Conservation (phyloP, 2,113 vertebrate genomes). For the Scortum barcoo region DNA sequence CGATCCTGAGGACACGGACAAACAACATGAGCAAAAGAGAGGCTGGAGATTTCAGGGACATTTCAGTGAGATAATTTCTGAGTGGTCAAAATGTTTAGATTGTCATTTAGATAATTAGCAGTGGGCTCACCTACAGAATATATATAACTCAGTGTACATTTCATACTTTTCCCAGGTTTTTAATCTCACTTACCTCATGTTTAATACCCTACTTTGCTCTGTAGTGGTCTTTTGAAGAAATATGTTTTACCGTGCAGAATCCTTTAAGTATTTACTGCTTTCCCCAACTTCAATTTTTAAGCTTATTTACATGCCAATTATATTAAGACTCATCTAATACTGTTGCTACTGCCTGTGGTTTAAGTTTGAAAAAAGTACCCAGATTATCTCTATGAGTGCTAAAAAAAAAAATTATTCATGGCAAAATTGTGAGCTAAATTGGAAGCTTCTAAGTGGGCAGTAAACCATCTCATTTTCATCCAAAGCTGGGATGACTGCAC, state of each 20-base stretch:
- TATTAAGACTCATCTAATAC: conserved; percentile 6
- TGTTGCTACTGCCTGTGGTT: neutral
- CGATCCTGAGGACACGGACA: conserved; percentile 85
- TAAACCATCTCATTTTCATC: conserved; percentile 19
- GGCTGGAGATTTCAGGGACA: too few relatives aligned
- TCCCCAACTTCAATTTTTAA: neutral
- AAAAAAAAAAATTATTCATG: neutral
- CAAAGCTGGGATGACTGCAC: neutral
- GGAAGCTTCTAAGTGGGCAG: neutral
- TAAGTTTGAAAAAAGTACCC: conserved; percentile 8
- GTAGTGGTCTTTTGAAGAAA: neutral
- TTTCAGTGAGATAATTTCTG: neutral
- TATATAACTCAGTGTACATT: neutral
- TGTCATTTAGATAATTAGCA: neutral
- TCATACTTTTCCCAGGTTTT: neutral
- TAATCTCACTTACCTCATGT: neutral
- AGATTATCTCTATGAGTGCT: neutral
- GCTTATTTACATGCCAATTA: neutral
- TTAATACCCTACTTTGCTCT: neutral
- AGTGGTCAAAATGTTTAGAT: neutral
- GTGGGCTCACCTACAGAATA: neutral
- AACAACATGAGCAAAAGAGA: neutral
- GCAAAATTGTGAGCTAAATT: neutral
- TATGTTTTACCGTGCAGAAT: neutral
- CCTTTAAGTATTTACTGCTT: neutral